Conservation (phyloP, 2,888 invertebrate genomes). For the Iphiclides podalirius region DNA sequence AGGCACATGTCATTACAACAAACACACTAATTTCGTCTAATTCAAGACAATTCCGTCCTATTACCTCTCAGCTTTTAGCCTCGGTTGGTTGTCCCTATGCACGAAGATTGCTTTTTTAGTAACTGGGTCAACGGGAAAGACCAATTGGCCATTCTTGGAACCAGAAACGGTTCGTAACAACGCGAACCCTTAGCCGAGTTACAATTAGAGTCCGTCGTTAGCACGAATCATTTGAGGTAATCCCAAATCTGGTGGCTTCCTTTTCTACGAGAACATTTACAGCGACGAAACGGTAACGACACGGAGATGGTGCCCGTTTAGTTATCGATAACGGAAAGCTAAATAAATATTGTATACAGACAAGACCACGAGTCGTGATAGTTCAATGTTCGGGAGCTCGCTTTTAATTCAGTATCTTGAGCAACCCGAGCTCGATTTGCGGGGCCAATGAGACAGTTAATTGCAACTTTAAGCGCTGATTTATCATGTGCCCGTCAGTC, state of each 20-base stretch:
- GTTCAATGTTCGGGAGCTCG: no score
- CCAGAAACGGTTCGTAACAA: background rate
- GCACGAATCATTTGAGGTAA: slow-evolving; percentile 8
- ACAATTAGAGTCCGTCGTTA: slow-evolving; percentile 45
- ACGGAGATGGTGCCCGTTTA: slow-evolving; percentile 31
- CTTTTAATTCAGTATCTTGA: no score
- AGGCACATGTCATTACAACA: slow-evolving; percentile 1
- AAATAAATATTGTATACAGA: no score
- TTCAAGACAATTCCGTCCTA: no score
- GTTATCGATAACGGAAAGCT: no score
- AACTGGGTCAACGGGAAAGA: slow-evolving; percentile 13
- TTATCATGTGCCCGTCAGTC: no score
- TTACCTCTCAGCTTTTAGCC: slow-evolving; percentile 17
- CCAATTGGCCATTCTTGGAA: slow-evolving; percentile 1
- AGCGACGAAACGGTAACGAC: slow-evolving; percentile 6
- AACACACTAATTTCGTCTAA: slow-evolving; percentile 1
- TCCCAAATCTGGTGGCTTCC: slow-evolving; percentile 2
- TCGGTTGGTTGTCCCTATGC: slow-evolving; percentile 9
- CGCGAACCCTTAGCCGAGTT: slow-evolving; percentile 37
- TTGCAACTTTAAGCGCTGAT: no score
- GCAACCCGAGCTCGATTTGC: no score
- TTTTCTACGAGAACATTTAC: background rate
- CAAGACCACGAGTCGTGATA: no score
- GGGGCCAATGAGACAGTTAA: no score
- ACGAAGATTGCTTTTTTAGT: slow-evolving; percentile 4